Evolutionary conservation across 2,888 invertebrate genomes (phyloP).

Genomic region (Apoderus coryli): DNA sequence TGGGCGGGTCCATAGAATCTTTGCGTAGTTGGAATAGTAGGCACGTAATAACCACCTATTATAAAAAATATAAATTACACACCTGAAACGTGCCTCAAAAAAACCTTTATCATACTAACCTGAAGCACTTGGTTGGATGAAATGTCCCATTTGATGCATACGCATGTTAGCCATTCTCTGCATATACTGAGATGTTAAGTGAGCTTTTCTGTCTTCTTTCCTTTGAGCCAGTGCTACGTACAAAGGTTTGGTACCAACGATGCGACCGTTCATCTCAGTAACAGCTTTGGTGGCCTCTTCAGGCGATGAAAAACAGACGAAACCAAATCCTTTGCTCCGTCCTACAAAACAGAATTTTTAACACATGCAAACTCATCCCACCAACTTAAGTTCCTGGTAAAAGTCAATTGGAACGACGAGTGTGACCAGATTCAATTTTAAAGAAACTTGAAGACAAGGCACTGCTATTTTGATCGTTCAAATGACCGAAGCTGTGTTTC

Average conservation of each 20-base stretch:
- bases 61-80: too few species aligned
- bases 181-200: slow-evolving; percentile 96
- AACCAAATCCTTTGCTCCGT: slow-evolving; percentile 96
- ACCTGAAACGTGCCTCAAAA: too few species aligned
- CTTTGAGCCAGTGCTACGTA: slow-evolving; percentile 98
- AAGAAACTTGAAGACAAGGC: too few species aligned
- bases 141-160: slow-evolving; percentile 87
- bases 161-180: slow-evolving; percentile 91
- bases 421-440: too few species aligned
- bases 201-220: slow-evolving; percentile 97
- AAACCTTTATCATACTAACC: too few species aligned
- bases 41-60: slow-evolving; percentile 89
- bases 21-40: slow-evolving; percentile 82
- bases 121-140: slow-evolving; percentile 63
- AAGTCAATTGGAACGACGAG: too few species aligned
- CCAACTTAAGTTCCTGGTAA: too few species aligned
- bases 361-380: too few species aligned
- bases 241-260: slow-evolving; percentile 91
- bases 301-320: slow-evolving; percentile 95
- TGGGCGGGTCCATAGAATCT: slow-evolving; percentile 87
- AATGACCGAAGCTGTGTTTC: too few species aligned
- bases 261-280: slow-evolving; percentile 97
- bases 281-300: slow-evolving; percentile 99
- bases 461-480: too few species aligned
- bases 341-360: too few species aligned